These are phyloP conservation scores for Opisthograptis luteolata DNA, from an alignment of 2,888 invertebrate species.

Conservation along the genomic window DNA sequence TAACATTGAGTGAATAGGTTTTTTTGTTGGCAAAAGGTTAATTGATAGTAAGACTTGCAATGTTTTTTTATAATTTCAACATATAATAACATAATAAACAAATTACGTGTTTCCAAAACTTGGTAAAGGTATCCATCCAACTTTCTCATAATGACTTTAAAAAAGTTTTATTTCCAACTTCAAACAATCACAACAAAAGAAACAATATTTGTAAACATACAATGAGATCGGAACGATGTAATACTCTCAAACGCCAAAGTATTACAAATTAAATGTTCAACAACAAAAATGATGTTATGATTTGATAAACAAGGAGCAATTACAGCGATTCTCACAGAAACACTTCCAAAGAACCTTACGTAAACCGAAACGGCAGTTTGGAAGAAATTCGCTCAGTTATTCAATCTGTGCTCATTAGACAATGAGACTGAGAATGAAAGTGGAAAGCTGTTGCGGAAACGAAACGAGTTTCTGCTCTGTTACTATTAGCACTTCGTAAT, in stretches of 20 bases:
- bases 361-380: constrained; percentile 58
- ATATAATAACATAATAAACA: too few species aligned
- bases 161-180: background rate
- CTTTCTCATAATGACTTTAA: too few species aligned
- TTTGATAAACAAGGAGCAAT: constrained; percentile 66
- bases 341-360: constrained; percentile 59
- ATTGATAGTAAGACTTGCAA: too few species aligned
- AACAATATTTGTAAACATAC: too few species aligned
- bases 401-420: constrained; percentile 74
- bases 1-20: constrained; percentile 5
- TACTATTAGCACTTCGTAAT: constrained; percentile 48
- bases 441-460: constrained; percentile 77
- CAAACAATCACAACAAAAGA: constrained; percentile 1
- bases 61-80: too few species aligned
- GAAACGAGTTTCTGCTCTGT: constrained; percentile 56
- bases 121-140: too few species aligned
- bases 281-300: constrained; percentile 65
- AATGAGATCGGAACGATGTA: constrained; percentile 8
- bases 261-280: constrained; percentile 66
- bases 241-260: constrained; percentile 50
- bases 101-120: too few species aligned
- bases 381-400: constrained; percentile 77
- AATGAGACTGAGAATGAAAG: constrained; percentile 81
- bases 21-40: too few species aligned
- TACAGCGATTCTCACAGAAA: constrained; percentile 72